Base-by-base conservation (phyloP, 2,888 invertebrate genomes). In the Selenia dentaria region DNA sequence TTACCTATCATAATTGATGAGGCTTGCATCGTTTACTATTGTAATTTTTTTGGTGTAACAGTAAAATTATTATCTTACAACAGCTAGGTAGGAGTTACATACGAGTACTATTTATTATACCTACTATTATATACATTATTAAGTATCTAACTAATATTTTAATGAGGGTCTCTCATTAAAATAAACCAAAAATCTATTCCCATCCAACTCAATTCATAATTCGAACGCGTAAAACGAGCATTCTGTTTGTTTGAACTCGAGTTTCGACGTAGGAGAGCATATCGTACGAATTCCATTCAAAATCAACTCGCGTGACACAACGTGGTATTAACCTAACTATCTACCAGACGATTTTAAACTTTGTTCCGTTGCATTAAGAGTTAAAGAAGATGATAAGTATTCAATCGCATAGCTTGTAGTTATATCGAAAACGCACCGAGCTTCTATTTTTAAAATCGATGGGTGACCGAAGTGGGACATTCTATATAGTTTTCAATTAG, bases 371-470 rank as follows among this genome's bases (percentile, higher is more conserved):
- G 3, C 3, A 49, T 67, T 80, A 65, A 64, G 69, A 46, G 43
- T 44, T 45, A 53, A 51, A 55, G 49, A 43, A 1, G 18, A 53
- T 46, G 62, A 57, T 63, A 58, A 54, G 53, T 66, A 69, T 70
- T 74, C 73, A 77, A 83, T 75, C 75, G 70, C 66, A 57, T 66
- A 62, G 55, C 53, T 67, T 73, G 79, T 75, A 74, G 55, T 55
- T 56, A 50, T 79, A 79, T 80, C 74, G 79, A 83, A 84, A 86
- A 85, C 87, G 84, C 86, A 87, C 79, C 70, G 74, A 76, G 77
- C 69, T 67, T 83, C 88, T 89, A 89, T 89, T 89, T 88, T 88
- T 89, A 87, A 84, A 89, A 87, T 86, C 86, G 81, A 87, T 86
- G 87, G 80, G 83, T 79, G 83, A 79, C 82, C 84, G 75, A 86